Percentiles rank a stretch among this genome's conserved stretches.
Evolutionary conservation across 2,888 invertebrate genomes (phyloP).

Genomic region (Selenia dentaria): DNA sequence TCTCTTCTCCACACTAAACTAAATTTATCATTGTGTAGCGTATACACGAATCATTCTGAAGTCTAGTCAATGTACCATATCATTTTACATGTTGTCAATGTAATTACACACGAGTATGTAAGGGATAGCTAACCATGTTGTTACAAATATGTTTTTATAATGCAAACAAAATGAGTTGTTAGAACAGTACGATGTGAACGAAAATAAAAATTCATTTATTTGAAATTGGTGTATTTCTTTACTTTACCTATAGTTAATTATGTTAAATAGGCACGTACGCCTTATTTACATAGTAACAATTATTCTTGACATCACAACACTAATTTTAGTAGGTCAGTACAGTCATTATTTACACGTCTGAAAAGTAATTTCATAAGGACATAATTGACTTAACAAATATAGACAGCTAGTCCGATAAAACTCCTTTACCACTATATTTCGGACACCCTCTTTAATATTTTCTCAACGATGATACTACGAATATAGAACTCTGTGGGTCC

Average conservation of each 20-base stretch:
- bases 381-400: too few species aligned
- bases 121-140: slow-evolving; percentile 79
- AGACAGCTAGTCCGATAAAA: too few species aligned
- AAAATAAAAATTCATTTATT: slow-evolving; percentile 79
- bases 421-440: too few species aligned
- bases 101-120: slow-evolving; percentile 47
- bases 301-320: too few species aligned
- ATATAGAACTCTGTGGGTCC: too few species aligned
- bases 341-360: too few species aligned
- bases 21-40: slow-evolving; percentile 17
- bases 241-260: neutral
- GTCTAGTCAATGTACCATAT: slow-evolving; percentile 81
- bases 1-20: slow-evolving; percentile 4
- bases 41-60: slow-evolving; percentile 53
- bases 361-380: too few species aligned
- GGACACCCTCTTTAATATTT: too few species aligned
- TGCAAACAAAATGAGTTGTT: slow-evolving; percentile 74
- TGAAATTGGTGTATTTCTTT: slow-evolving; percentile 46
- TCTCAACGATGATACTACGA: too few species aligned
- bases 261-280: too few species aligned
- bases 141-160: slow-evolving; percentile 82
- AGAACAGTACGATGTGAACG: slow-evolving; percentile 80
- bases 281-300: slow-evolving; percentile 1
- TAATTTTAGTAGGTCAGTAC: too few species aligned
- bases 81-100: slow-evolving; percentile 77